A percentile compares a stretch with the other conserved stretches of the same genome.
Conservation (phyloP, 2,888 invertebrate species). For the Orthonevra nobilis region DNA sequence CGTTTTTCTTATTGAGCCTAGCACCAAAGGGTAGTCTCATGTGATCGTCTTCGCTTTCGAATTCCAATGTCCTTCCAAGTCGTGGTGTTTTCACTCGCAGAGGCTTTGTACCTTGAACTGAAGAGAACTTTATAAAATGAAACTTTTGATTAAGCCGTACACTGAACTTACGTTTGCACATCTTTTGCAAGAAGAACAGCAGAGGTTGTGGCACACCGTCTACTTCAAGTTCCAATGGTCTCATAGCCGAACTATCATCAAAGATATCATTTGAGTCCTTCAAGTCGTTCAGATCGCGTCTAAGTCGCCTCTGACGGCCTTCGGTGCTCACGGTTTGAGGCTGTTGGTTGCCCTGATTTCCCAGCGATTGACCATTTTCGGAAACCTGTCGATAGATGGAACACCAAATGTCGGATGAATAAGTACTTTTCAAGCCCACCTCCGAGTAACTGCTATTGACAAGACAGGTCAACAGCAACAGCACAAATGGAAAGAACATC, state of each 20-base stretch:
- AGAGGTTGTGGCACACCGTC: slow-evolving; percentile 45
- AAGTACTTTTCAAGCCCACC: slow-evolving; percentile 6
- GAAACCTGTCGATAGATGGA: slow-evolving; percentile 29
- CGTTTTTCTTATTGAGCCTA: slow-evolving; percentile 80
- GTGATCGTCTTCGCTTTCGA: slow-evolving; percentile 76
- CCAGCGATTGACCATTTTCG: slow-evolving; percentile 22
- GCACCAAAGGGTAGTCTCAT: slow-evolving; percentile 81
- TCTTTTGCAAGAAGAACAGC: slow-evolving; percentile 55
- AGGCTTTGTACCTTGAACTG: slow-evolving; percentile 77
- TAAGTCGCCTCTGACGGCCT: slow-evolving; percentile 41
- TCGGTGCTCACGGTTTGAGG: slow-evolving; percentile 35
- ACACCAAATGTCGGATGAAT: too few species aligned
- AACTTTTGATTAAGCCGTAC: not conserved
- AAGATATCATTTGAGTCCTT: slow-evolving; percentile 54
- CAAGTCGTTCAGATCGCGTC: slow-evolving; percentile 49
- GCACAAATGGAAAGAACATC: slow-evolving; percentile 63
- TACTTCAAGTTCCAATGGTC: slow-evolving; percentile 51
- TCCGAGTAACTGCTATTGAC: slow-evolving; percentile 49
- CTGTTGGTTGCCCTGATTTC: slow-evolving; percentile 33
- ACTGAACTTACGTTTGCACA: slow-evolving; percentile 56
- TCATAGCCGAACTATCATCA: slow-evolving; percentile 52
- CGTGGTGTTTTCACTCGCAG: slow-evolving; percentile 80
- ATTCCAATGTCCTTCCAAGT: slow-evolving; percentile 80
- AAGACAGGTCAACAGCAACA: slow-evolving; percentile 56
- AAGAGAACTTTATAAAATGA: not conserved